Percentiles rank a stretch among this genome's conserved stretches.
phyloP scores from a whole-genome alignment of 2,797 vertebrate genomes.

The Microcaecilia unicolor region DNA sequence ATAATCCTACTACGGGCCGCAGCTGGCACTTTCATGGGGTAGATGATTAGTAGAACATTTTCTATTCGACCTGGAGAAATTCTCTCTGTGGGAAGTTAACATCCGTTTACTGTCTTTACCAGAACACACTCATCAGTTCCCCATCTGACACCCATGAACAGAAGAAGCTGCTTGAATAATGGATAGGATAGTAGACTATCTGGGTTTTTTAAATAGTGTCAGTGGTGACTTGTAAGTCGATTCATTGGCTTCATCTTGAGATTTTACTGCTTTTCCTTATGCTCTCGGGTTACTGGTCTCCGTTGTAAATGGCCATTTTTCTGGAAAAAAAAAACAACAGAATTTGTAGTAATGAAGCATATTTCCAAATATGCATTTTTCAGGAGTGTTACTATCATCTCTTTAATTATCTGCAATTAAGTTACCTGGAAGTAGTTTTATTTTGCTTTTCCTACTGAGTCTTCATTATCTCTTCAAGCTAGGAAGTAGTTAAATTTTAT shows the following conservation, averaged over 20 bases:
- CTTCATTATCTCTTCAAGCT: constrained; percentile 18
- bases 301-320: constrained; percentile 35
- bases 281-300: constrained; percentile 52
- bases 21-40: constrained; percentile 95
- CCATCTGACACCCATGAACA: constrained; percentile 74
- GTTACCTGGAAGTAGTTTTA: constrained; percentile 37
- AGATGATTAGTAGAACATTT: constrained; percentile 98
- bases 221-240: constrained; percentile 64
- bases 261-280: constrained; percentile 70
- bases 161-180: constrained; percentile 72
- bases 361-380: constrained; percentile 12
- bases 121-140: constrained; percentile 79
- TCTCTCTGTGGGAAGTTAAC: constrained; percentile 98
- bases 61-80: constrained; percentile 99
- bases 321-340: too few species aligned
- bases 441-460: accelerated
- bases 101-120: constrained; percentile 97
- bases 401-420: constrained; percentile 44
- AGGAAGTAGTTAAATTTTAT: constrained; percentile 63
- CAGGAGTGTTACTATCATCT: too few species aligned
- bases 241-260: constrained; percentile 69
- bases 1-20: constrained; percentile 94
- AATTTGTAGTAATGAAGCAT: too few species aligned
- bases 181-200: constrained; percentile 62
- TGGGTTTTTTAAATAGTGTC: constrained; percentile 60